Conservation (phyloP, 2,888 invertebrate species). For the Agrochola circellaris region DNA sequence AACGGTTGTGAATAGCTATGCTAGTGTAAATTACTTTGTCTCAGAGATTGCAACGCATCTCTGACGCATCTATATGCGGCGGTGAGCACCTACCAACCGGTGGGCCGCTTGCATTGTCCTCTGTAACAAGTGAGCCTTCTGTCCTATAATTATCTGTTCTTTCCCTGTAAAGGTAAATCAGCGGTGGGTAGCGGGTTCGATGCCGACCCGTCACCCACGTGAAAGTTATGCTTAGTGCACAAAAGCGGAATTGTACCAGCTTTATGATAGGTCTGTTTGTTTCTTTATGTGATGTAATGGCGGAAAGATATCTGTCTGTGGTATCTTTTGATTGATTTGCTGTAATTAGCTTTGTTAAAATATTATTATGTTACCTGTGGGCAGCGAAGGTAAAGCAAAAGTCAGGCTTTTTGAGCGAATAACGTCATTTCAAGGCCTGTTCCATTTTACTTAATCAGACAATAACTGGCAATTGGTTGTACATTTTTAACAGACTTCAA, state of each 20-base stretch:
- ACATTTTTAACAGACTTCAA: neutral
- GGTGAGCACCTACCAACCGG: too few species aligned
- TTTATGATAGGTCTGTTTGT: slow-evolving; percentile 40
- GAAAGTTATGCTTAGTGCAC: slow-evolving; percentile 56
- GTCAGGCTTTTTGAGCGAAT: neutral
- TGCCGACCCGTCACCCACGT: slow-evolving; percentile 69
- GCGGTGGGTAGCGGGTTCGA: slow-evolving; percentile 66
- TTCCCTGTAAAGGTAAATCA: slow-evolving; percentile 48
- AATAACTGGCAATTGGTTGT: neutral
- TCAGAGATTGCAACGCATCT: neutral
- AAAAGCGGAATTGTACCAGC: slow-evolving; percentile 50
- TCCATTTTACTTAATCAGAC: neutral
- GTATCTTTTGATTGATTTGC: slow-evolving; percentile 26
- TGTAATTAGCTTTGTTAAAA: slow-evolving; percentile 19
- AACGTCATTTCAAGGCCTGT: too few species aligned
- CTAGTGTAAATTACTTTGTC: neutral
- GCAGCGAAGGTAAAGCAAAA: neutral
- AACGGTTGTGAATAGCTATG: neutral
- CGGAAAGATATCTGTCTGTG: neutral
- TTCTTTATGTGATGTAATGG: slow-evolving; percentile 30
- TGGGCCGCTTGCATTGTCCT: neutral
- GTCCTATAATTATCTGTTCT: rapidly evolving
- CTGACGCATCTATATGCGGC: neutral
- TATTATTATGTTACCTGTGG: neutral
- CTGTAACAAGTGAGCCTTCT: slow-evolving; percentile 32